Conservation (phyloP, 2,797 vertebrate species). For the Lacerta agilis region DNA sequence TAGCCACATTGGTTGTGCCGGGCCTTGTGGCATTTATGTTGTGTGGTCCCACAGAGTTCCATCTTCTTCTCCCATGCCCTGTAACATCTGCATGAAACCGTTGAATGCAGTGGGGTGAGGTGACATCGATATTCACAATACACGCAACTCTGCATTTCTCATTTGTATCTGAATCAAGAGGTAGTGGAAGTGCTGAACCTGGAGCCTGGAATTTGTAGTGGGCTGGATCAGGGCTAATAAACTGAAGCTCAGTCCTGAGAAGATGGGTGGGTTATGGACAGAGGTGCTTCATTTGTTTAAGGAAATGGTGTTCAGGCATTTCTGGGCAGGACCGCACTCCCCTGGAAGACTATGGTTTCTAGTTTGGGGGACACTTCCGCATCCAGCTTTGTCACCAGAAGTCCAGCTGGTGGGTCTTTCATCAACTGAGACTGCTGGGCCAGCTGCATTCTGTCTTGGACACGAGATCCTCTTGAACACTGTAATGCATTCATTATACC, state of each 20-base stretch:
- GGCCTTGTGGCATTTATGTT: not conserved
- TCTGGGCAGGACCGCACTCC: not conserved
- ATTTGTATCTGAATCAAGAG: not conserved
- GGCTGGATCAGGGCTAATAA: not conserved
- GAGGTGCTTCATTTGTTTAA: too few relatives aligned
- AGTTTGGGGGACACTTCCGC: not conserved
- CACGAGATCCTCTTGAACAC: too few relatives aligned
- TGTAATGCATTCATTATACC: not conserved
- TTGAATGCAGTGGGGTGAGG: not conserved
- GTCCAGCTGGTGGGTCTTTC: not conserved
- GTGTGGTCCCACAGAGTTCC: not conserved
- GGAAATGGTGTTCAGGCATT: not conserved
- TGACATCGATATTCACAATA: not conserved
- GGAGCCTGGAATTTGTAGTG: too few relatives aligned
- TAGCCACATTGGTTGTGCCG: too few relatives aligned
- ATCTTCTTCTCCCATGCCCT: not conserved
- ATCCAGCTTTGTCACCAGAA: too few relatives aligned
- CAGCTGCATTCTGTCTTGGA: not conserved
- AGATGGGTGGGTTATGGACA: not conserved
- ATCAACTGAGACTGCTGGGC: not conserved
- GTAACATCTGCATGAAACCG: not conserved
- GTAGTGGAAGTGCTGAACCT: too few relatives aligned
- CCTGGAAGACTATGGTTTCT: not conserved
- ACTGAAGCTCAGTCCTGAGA: not conserved
- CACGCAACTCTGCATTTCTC: not conserved